Base-by-base conservation (phyloP, 2,888 invertebrate genomes). In the Acrobasis repandana region DNA sequence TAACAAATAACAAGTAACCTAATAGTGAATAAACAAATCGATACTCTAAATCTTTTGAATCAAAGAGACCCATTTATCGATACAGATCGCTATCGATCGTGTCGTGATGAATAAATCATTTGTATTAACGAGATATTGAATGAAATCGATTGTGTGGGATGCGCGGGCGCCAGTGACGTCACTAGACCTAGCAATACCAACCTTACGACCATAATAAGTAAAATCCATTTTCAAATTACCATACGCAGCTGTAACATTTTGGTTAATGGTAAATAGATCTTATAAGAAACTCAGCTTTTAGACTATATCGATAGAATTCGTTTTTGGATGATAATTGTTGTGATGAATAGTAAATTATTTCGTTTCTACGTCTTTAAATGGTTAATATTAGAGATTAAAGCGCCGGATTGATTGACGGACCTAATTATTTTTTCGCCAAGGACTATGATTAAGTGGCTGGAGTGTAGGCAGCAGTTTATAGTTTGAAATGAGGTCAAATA, bases 91-190 rank as follows among this genome's bases (percentile, higher is more conserved):
- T 75, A 78, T 72, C 70, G 74, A 59, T 59, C 61, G 67, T 75
- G 73, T 79, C 82, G 77, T 77, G 77, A 80, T 82, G 76, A 83
- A 84, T 86, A 86, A 84, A 86, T 85, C 83, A 83, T 83, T 77
- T 81, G 72, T 76, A 70, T 76, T 79, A 79, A 77, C 72, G 67
- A 72, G 72, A 72, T 77, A 73, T 68, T 77, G 76, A 82, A 82
- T 78, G 77, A 74, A 70, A 69, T 63, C 69, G 74, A 74, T 76
- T 81, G 83, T 83, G 84, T 83, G 75, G 84, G 86, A 82, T 82
- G 86, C 78, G 79, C 85, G 63, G 82, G 85, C 85, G 84, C 79
- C 77, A 71, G 47, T 87, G 81, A 85, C 88, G 84, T 84, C 85
- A 87, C 36, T 59, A 54, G 43, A 51, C 71, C 66, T 73, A 20